Conservation (phyloP, 64 coral and sea anemone genomes). For the Pachyseris speciosa region DNA sequence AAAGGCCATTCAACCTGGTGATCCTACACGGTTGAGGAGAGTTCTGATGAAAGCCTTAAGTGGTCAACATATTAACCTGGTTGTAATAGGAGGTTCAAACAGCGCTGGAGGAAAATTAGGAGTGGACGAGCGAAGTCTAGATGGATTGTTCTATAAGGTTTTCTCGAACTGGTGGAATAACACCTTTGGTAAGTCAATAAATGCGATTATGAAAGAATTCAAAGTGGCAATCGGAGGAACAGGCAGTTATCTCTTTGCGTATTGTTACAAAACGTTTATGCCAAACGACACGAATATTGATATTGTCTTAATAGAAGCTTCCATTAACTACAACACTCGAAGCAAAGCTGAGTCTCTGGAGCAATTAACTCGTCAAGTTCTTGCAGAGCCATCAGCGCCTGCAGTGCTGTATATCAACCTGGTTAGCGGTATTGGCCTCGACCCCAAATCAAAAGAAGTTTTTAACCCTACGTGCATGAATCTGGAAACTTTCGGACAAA, state of each 20-base stretch:
- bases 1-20: slow-evolving; percentile 15
- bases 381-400: slow-evolving; percentile 55
- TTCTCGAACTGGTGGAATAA: slow-evolving; percentile 78
- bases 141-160: slow-evolving; percentile 49
- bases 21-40: slow-evolving; percentile 1
- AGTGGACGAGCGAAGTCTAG: slow-evolving; percentile 38
- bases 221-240: slow-evolving; percentile 69
- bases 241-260: slow-evolving; percentile 70
- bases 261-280: slow-evolving; percentile 52
- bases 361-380: slow-evolving; percentile 67
- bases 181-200: slow-evolving; percentile 27
- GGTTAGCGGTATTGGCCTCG: slow-evolving; percentile 70
- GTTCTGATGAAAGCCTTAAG: slow-evolving; percentile 50
- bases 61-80: slow-evolving; percentile 44
- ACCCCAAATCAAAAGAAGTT: slow-evolving; percentile 25
- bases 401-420: slow-evolving; percentile 79
- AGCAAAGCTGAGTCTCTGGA: slow-evolving; percentile 68
- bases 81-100: slow-evolving; percentile 75
- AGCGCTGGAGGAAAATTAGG: slow-evolving; percentile 72
- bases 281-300: slow-evolving; percentile 20
- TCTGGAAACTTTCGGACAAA: slow-evolving; percentile 85
- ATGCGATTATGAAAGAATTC: slow-evolving; percentile 41
- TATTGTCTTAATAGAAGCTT: slow-evolving; percentile 45
- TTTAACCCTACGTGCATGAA: slow-evolving; percentile 73
- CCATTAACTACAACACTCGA: slow-evolving; percentile 41